A percentile compares a stretch with the other conserved stretches of the same genome.
Conservation (phyloP, 2,888 invertebrate genomes). For the Octodonta nipae region DNA sequence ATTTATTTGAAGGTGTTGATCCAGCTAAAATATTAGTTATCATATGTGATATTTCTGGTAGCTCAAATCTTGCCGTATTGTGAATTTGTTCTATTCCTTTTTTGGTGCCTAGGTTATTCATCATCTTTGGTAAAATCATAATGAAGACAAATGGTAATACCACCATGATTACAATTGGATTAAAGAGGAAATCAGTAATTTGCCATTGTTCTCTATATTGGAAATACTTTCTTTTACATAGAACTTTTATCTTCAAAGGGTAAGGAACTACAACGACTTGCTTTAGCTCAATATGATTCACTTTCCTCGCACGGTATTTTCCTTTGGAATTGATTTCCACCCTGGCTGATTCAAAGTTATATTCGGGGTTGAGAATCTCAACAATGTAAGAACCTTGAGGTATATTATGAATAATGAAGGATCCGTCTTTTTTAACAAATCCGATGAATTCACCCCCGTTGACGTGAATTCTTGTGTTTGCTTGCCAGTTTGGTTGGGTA, state of each 20-base stretch:
- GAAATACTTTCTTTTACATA: slow-evolving; percentile 63
- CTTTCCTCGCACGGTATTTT: slow-evolving; percentile 85
- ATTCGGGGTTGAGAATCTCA: slow-evolving; percentile 82
- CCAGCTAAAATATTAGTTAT: slow-evolving; percentile 77
- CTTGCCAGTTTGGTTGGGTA: slow-evolving; percentile 54
- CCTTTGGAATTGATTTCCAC: slow-evolving; percentile 97
- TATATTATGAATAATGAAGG: slow-evolving; percentile 76
- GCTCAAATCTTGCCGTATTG: slow-evolving; percentile 67
- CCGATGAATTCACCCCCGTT: slow-evolving; percentile 83
- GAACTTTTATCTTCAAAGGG: slow-evolving; percentile 57
- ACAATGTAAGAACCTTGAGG: slow-evolving; percentile 88
- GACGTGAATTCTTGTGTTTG: slow-evolving; percentile 63
- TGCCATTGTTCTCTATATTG: slow-evolving; percentile 93
- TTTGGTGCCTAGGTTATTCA: slow-evolving; percentile 95
- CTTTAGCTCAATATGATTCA: slow-evolving; percentile 86
- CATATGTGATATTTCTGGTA: slow-evolving; percentile 93
- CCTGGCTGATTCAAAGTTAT: slow-evolving; percentile 82
- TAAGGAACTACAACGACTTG: slow-evolving; percentile 83
- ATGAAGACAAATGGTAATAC: slow-evolving; percentile 79
- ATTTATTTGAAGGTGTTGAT: slow-evolving; percentile 8
- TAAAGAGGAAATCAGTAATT: slow-evolving; percentile 88
- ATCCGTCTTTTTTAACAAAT: slow-evolving; percentile 81
- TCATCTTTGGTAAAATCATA: slow-evolving; percentile 87
- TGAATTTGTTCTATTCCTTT: slow-evolving; percentile 87
- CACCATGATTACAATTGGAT: slow-evolving; percentile 98